These are phyloP conservation scores for Macaca nemestrina DNA, from an alignment of 2,113 vertebrate genomes.

Conservation along the genomic window DNA sequence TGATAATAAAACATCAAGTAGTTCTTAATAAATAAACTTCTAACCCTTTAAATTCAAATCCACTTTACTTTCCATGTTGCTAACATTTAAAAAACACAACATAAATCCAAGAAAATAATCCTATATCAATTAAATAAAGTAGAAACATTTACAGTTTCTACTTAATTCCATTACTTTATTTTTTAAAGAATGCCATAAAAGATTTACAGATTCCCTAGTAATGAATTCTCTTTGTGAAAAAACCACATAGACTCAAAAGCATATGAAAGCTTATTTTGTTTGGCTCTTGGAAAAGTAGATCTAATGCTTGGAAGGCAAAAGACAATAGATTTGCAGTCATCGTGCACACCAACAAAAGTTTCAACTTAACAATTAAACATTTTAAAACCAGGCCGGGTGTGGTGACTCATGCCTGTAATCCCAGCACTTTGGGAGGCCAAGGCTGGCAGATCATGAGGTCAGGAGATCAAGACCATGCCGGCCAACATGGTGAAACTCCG, in stretches of 20 bases:
- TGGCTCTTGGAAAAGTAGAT: background rate
- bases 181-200: background rate
- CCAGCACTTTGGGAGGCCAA: no score
- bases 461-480: no score
- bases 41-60: background rate
- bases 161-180: background rate
- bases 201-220: background rate
- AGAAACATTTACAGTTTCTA: background rate
- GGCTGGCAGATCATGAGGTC: no score
- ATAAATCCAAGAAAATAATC: background rate
- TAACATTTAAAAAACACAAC: background rate
- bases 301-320: background rate
- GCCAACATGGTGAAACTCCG: no score
- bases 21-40: background rate
- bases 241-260: background rate
- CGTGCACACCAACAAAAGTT: background rate
- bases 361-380: background rate
- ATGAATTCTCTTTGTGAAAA: conserved; percentile 6
- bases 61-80: background rate
- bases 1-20: background rate
- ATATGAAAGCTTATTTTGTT: background rate
- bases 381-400: background rate
- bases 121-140: conserved; percentile 15
- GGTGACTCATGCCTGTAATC: no score
- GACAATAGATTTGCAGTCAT: background rate